Evolutionary conservation across 2,113 vertebrate species (phyloP).

Genomic region (Neofelis nebulosa): DNA sequence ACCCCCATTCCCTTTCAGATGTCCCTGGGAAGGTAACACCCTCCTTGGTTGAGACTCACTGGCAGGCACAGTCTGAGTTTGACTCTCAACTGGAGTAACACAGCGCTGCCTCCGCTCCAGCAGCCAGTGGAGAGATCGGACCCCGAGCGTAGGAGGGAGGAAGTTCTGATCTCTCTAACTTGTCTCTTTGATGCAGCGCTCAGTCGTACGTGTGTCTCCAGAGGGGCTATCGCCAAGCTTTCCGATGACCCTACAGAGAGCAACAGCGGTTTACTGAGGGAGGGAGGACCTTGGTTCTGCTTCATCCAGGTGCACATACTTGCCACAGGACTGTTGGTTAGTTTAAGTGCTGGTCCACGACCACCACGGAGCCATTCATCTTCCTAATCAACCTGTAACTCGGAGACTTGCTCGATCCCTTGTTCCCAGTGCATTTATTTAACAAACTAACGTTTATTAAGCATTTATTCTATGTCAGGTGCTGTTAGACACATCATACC

Average conservation of each 20-base stretch:
- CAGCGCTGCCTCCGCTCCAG: background rate
- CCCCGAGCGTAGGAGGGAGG: accelerated
- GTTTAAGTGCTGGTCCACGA: background rate
- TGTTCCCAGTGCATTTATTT: background rate
- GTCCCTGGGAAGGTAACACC: background rate
- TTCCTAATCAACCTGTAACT: background rate
- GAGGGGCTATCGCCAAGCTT: background rate
- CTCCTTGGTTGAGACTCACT: background rate
- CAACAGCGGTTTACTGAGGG: too few species aligned
- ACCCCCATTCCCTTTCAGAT: background rate
- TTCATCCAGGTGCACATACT: background rate
- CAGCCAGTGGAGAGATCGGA: background rate
- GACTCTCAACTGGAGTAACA: background rate
- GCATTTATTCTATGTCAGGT: background rate
- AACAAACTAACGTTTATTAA: background rate
- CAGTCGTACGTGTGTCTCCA: accelerated
- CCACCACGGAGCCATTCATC: background rate
- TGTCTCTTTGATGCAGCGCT: background rate
- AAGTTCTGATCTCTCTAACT: background rate
- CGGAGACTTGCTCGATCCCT: background rate
- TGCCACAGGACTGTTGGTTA: background rate
- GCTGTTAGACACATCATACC: background rate
- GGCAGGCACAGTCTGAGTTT: background rate
- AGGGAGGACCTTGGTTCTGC: background rate
- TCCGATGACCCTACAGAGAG: background rate